Evolutionary conservation across 2,113 vertebrate genomes (phyloP).

Genomic region (Sapajus apella): DNA sequence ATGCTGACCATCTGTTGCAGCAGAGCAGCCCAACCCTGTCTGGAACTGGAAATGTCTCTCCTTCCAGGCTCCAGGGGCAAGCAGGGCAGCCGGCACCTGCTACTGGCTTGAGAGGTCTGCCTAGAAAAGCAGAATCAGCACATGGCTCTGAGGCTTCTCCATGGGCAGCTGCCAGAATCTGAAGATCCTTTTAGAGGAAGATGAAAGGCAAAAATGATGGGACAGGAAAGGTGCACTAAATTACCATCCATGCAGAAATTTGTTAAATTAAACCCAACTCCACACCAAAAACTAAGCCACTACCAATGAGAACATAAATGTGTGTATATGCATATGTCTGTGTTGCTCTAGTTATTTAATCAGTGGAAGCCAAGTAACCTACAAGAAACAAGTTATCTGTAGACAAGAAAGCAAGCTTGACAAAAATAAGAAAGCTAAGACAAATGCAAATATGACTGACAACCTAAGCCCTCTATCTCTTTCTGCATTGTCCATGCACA

Average conservation of each 20-base stretch:
- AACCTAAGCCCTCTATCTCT: background rate
- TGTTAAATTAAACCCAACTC: background rate
- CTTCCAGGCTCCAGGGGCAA: background rate
- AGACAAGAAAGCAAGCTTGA: background rate
- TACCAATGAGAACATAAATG: background rate
- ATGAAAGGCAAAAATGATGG: background rate
- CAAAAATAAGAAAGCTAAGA: background rate
- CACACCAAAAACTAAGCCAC: background rate
- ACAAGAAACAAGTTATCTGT: background rate
- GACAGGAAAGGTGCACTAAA: background rate
- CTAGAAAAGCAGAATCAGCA: background rate
- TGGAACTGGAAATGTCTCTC: background rate
- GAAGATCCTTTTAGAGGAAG: background rate
- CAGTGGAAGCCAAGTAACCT: background rate
- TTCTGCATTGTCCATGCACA: background rate
- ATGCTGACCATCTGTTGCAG: constrained; percentile 47
- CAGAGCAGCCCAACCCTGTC: background rate
- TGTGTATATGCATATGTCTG: background rate
- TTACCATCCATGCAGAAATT: background rate
- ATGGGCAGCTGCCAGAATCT: background rate
- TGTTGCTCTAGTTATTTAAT: background rate
- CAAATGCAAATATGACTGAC: background rate
- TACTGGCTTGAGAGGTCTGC: background rate
- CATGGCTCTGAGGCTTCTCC: background rate
- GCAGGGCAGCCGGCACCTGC: background rate